These are phyloP conservation scores for Eristalis intricaria DNA, from an alignment of 2,888 invertebrate species.

Conservation along the genomic window DNA sequence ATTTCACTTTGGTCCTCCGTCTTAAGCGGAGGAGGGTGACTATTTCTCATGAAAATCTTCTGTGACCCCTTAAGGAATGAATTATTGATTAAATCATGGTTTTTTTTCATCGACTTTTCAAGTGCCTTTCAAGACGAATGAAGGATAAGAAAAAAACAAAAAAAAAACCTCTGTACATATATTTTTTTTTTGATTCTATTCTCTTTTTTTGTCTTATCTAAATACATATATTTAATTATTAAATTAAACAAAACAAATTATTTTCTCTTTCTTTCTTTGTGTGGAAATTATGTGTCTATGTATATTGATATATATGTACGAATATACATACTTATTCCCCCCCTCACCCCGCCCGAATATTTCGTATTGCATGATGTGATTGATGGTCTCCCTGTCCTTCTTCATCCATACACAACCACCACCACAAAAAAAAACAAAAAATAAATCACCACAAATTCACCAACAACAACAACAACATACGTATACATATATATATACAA, in stretches of 20 bases:
- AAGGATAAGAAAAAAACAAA: conserved; percentile 39
- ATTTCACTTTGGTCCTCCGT: too few relatives aligned
- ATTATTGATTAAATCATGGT: too few relatives aligned
- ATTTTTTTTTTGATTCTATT: conserved; percentile 26
- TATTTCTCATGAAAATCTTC: too few relatives aligned
- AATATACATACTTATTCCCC: conserved; percentile 1
- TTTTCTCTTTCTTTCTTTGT: conserved; percentile 68
- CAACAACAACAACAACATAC: conserved; percentile 22
- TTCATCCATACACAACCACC: conserved; percentile 68
- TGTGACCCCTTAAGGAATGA: too few relatives aligned
- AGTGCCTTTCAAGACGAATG: conserved; percentile 6
- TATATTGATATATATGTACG: conserved; percentile 70
- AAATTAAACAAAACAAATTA: conserved; percentile 47
- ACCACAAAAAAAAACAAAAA: not conserved
- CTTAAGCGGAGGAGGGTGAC: too few relatives aligned
- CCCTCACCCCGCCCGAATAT: conserved; percentile 38
- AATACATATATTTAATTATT: conserved; percentile 41
- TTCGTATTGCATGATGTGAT: conserved; percentile 79
- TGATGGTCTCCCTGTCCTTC: conserved; percentile 76
- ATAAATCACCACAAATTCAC: conserved; percentile 42
- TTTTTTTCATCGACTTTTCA: not conserved
- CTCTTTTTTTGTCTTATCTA: conserved; percentile 21
- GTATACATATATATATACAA: conserved; percentile 25
- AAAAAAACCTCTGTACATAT: conserved; percentile 13
- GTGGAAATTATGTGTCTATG: conserved; percentile 60